phyloP scores from a whole-genome alignment of 2,797 vertebrate genomes.

The Zenarchopterus dispar region DNA sequence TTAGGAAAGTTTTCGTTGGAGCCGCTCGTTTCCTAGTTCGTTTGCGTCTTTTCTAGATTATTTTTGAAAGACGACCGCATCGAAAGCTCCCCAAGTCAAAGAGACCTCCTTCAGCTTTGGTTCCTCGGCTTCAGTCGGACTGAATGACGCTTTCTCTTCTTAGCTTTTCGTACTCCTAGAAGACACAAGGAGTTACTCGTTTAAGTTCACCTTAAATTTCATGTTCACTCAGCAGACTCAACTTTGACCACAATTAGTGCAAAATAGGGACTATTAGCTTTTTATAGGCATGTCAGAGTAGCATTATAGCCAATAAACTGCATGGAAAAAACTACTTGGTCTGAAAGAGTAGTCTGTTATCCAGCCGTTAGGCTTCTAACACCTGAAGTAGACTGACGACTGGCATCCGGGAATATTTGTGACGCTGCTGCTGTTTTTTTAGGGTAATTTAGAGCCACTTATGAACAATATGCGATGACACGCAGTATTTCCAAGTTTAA shows the following conservation, averaged over 20 bases:
- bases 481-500: background rate
- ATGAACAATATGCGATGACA: slow-evolving; percentile 6
- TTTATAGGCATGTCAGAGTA: slow-evolving; percentile 42
- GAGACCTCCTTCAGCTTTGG: background rate
- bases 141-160: background rate
- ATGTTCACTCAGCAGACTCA: slow-evolving; percentile 28
- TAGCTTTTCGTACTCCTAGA: slow-evolving; percentile 30
- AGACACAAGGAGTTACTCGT: slow-evolving; percentile 27
- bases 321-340: slow-evolving; percentile 38
- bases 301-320: slow-evolving; percentile 42
- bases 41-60: background rate
- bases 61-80: background rate
- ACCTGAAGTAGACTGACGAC: background rate
- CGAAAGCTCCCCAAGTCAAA: background rate
- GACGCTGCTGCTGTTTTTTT: background rate
- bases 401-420: background rate
- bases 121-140: slow-evolving; percentile 3
- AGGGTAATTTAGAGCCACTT: background rate
- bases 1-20: background rate
- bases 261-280: slow-evolving; percentile 37
- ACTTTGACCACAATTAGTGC: slow-evolving; percentile 38
- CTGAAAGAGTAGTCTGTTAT: slow-evolving; percentile 24
- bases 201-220: slow-evolving; percentile 18
- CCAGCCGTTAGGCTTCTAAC: slow-evolving; percentile 2
- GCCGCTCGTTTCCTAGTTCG: background rate